Evolutionary conservation across 1,140 invertebrate species (phyloP).

Genomic region (Tyrophagus putrescentiae): DNA sequence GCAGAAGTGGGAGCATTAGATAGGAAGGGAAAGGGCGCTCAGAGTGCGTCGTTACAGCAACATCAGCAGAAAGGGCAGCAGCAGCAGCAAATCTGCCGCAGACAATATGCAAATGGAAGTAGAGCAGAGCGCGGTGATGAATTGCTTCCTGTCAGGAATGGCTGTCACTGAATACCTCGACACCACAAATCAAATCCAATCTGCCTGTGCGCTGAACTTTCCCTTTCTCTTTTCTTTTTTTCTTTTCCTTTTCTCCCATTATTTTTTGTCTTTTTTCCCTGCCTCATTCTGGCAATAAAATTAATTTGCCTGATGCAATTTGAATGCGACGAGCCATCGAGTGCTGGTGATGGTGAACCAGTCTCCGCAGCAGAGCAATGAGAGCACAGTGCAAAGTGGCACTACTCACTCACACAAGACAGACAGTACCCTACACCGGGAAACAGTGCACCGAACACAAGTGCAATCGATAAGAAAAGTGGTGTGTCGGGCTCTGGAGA

Average conservation of each 20-base stretch:
- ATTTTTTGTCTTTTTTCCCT: not conserved
- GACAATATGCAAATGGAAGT: constrained; percentile 3
- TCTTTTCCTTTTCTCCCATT: no score
- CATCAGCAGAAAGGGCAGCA: no score
- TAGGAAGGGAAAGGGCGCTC: no score
- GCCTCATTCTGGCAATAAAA: not conserved
- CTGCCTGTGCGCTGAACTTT: not conserved
- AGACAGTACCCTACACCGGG: no score
- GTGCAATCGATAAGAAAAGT: constrained; percentile 7
- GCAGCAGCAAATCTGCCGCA: no score
- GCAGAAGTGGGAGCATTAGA: no score
- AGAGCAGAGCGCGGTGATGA: not conserved
- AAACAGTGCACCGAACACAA: not conserved
- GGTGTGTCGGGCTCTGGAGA: no score
- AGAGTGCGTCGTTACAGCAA: no score
- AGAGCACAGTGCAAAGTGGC: constrained; percentile 5
- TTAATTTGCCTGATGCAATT: constrained; percentile 13
- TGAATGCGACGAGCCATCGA: not conserved
- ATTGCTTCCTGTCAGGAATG: constrained; percentile 10
- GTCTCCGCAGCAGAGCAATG: not conserved
- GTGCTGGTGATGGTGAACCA: no score
- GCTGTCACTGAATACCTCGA: constrained; percentile 14
- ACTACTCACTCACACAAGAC: no score
- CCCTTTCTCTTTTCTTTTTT: no score
- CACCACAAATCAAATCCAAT: constrained; percentile 13